These are phyloP conservation scores for Drosophila algonquin DNA, from an alignment of 2,888 invertebrate genomes.

Conservation along the genomic window DNA sequence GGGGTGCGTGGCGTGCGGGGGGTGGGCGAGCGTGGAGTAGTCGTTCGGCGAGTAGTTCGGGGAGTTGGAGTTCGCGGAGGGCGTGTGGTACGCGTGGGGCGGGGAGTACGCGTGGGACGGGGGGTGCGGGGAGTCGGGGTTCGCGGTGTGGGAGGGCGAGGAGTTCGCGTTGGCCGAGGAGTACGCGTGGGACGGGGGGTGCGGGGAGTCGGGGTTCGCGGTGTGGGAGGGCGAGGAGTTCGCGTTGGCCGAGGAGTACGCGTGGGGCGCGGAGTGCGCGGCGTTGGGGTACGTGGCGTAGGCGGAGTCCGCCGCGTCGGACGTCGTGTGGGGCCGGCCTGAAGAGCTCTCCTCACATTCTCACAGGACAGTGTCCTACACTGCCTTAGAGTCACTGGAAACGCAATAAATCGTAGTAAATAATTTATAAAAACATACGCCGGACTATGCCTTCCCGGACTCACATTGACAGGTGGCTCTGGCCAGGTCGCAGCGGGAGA, in stretches of 20 bases:
- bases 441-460: slow-evolving; percentile 4
- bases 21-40: neutral
- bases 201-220: neutral
- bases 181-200: no score
- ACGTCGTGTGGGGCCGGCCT: neutral
- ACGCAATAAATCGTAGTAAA: neutral
- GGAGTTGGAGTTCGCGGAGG: neutral
- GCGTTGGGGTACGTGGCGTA: neutral
- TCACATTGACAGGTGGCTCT: slow-evolving; percentile 40
- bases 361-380: slow-evolving; percentile 43
- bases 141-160: neutral
- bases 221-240: neutral
- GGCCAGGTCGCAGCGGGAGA: slow-evolving; percentile 1
- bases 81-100: neutral
- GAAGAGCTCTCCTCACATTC: slow-evolving; percentile 25
- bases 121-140: neutral
- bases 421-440: neutral
- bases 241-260: neutral
- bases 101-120: neutral
- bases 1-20: neutral
- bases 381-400: slow-evolving; percentile 48
- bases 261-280: neutral
- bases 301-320: neutral
- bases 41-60: no score
- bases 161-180: neutral